Base-by-base conservation (phyloP, 2,113 vertebrate species). In the Semnornis frantzii region DNA sequence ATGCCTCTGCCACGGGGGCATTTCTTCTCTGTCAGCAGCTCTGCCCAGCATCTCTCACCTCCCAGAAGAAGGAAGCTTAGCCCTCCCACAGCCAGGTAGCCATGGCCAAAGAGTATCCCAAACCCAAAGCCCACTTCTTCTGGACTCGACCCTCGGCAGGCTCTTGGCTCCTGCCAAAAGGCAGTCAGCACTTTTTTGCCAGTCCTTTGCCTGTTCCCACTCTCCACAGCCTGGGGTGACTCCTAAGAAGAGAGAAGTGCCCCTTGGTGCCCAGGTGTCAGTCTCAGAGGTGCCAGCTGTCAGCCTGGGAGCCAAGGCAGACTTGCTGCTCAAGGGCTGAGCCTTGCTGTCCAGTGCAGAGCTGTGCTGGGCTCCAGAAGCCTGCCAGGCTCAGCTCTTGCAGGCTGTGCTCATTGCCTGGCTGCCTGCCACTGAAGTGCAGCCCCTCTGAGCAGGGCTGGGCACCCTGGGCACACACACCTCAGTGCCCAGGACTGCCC, bases 381-480 rank as follows among this genome's bases (percentile, higher is more conserved):
- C 44, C 37, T 60, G 34, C 42, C 60, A 63, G 74, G 66, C 34
- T 79, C 82, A 46, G 68, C 4, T 62, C 55, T 9, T 3, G 17
- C 42, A 74, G 65, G 39, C 30, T 34, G 15, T 3, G 15, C 8
- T n/a, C 0, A 0, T 80, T 58, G 39, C 48, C 3, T 27, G 15
- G 39, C 64, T 71, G 27, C 17, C 57, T 60, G 54, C 52, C 58
- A 52, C 34, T 21, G 42, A 46, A 78, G 84, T 55, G 86, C 66
- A 85, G 66, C 64, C 62, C 42, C 37, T 27, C 66, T 82, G 55
- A 87, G 21, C 30, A 71, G 58, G 50, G 50, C 3, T 76, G 25
- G 64, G 84, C 70, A 74, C 27, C 64, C 27, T 54, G 8, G 72
- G 23, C 70, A 87, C 30, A 83, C 33, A 65, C 19, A 76, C 3